A percentile compares a stretch with the other conserved stretches of the same genome.
Conservation (phyloP, 2,888 invertebrate species). For the Aethes cnicana region DNA sequence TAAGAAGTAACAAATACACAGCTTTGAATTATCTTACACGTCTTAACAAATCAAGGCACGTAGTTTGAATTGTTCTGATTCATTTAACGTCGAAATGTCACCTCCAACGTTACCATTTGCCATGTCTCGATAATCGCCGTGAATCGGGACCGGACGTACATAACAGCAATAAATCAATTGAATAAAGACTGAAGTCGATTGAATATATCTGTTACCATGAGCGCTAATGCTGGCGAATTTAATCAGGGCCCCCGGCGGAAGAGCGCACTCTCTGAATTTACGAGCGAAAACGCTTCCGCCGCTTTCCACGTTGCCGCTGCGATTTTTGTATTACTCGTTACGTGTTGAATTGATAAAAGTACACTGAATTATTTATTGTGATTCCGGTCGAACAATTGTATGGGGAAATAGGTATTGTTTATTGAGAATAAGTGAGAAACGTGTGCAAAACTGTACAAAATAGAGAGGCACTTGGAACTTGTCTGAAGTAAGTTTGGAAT, state of each 20-base stretch:
- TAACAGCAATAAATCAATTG: constrained; percentile 48
- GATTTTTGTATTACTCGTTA: constrained; percentile 32
- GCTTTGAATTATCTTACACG: too few species aligned
- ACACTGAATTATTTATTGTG: constrained; percentile 23
- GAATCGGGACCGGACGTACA: constrained; percentile 11
- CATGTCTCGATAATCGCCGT: constrained; percentile 7
- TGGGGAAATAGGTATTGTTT: too few species aligned
- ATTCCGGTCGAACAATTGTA: constrained; percentile 10
- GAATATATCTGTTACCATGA: constrained; percentile 61
- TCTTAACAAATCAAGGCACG: too few species aligned
- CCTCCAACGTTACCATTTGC: constrained; percentile 5
- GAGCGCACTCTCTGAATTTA: constrained; percentile 58
- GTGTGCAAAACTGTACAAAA: too few species aligned
- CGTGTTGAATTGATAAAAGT: constrained; percentile 28
- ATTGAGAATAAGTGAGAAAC: too few species aligned
- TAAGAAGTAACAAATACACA: too few species aligned
- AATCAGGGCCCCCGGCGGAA: constrained; percentile 58
- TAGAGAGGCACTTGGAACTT: too few species aligned
- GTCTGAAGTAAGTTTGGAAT: too few species aligned
- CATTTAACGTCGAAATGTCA: constrained; percentile 6
- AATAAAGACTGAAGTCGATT: constrained; percentile 52
- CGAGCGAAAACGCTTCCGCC: constrained; percentile 63
- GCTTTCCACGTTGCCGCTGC: constrained; percentile 45
- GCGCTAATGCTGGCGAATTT: constrained; percentile 65
- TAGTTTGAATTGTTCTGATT: too few species aligned